Evolutionary conservation across 2,797 vertebrate genomes (phyloP), one percentile per base, ranked within the genome.

Genomic region (Crocodylus rhombifer): DNA sequence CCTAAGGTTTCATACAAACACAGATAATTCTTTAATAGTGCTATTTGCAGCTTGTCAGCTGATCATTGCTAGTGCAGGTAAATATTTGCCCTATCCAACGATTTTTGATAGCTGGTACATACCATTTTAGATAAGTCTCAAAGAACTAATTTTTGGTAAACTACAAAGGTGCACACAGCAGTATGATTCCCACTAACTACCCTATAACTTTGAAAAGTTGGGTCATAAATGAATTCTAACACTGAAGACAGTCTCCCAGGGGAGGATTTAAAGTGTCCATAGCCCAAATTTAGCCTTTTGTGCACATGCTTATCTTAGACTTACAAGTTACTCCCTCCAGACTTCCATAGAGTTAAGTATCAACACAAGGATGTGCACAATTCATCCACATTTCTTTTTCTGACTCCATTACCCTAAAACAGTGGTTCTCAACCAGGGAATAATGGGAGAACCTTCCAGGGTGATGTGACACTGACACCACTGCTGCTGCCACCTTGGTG

Each of bases 61-160:
- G 67, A 71, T 23, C 30, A 56, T 58, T 78, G 71, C 20, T 79
- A 77, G 4, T 71, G 9, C 15, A 84, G 61, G 60, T 80, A 92
- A 93, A 85, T 90, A 77, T 84, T 90, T 94, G 56, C 51, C 25
- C 78, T 90, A 25, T 87, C 65, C 78, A 79, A 86, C 64, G 87
- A 51, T 42, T 86, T 84, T 89, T 80, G 62, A 77, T 74, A 36
- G 42, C 14, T 51, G 6, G 1, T 30, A 58, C 3, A 4, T 17
- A 77, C 5, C 76, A 15, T 77, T 89, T 74, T 51, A 92, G 78
- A 7, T 77, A 84, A 84, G 21, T 64, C 5, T 81, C 25, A 79
- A 21, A 71, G 75, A 76, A 74, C 67, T n/a, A 30, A 14, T 91
- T 9, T 58, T 64, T 65, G 1, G n/a, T n/a, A 4, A 89, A 21